Conservation (phyloP, 2,797 vertebrate species). For the Mormyrus proboscirostris region DNA sequence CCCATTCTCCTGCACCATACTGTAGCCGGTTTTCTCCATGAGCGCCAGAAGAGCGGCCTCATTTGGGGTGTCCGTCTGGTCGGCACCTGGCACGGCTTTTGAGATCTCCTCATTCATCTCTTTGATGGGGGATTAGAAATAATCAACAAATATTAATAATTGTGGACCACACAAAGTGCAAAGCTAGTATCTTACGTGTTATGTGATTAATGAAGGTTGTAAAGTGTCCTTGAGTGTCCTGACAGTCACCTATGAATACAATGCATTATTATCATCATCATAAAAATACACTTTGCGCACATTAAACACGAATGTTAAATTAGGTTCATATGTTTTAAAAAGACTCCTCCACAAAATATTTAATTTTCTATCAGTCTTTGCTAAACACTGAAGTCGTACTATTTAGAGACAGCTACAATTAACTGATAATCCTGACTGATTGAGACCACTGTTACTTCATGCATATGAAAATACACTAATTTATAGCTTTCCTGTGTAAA, state of each 20-base stretch:
- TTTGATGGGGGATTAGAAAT: constrained; percentile 19
- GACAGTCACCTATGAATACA: neutral
- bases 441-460: neutral
- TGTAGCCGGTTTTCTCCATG: constrained; percentile 85
- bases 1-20: constrained; percentile 88
- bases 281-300: neutral
- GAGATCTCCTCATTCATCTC: constrained; percentile 57
- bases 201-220: neutral
- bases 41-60: constrained; percentile 76
- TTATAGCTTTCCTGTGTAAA: neutral
- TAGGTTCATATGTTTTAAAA: neutral
- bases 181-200: neutral
- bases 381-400: neutral
- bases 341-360: neutral
- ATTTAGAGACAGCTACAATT: neutral
- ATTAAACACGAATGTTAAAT: neutral
- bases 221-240: neutral
- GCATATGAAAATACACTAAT: neutral
- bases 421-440: neutral
- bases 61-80: constrained; percentile 49
- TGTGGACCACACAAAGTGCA: neutral
- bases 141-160: neutral
- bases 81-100: neutral
- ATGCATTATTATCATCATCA: neutral
- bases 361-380: neutral